Percentiles rank a stretch among this genome's conserved stretches.
Conservation (phyloP, 2,888 invertebrate genomes). For the Eupithecia pulchellata region DNA sequence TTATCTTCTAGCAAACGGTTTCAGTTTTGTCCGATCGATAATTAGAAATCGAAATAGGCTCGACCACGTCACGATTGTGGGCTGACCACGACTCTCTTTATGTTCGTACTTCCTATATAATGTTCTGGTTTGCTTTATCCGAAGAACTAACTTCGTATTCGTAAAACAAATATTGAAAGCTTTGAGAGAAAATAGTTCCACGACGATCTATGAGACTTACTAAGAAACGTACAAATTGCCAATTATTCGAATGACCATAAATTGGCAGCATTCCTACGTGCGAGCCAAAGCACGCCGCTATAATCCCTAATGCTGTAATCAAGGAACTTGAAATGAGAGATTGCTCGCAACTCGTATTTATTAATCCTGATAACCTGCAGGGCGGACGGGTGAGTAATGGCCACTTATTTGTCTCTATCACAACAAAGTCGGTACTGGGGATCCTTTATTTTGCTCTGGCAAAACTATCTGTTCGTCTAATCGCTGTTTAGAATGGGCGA, state of each 20-base stretch:
- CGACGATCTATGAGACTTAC: conserved; percentile 23
- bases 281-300: conserved; percentile 39
- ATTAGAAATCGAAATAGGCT: conserved; percentile 68
- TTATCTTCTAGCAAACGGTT: conserved; percentile 55
- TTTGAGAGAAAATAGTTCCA: conserved; percentile 5
- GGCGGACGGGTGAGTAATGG: conserved; percentile 63
- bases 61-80: conserved; percentile 61
- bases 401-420: conserved; percentile 65
- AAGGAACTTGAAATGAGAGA: conserved; percentile 59
- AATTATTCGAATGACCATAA: conserved; percentile 41
- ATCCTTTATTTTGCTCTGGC: conserved; percentile 48
- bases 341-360: conserved; percentile 52
- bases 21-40: conserved; percentile 62
- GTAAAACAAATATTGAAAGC: background rate
- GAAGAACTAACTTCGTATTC: background rate
- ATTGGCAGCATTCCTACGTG: conserved; percentile 41
- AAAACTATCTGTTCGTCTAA: conserved; percentile 47
- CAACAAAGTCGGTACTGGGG: conserved; percentile 50
- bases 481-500: conserved; percentile 36
- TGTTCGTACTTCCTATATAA: conserved; percentile 20
- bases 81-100: conserved; percentile 58
- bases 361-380: conserved; percentile 64
- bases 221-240: conserved; percentile 41
- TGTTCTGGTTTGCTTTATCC: background rate
- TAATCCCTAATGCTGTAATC: conserved; percentile 55